Percentiles rank a stretch among this genome's conserved stretches.
Conservation (phyloP, 2,888 invertebrate genomes). For the Acrocyrtus sp. region DNA sequence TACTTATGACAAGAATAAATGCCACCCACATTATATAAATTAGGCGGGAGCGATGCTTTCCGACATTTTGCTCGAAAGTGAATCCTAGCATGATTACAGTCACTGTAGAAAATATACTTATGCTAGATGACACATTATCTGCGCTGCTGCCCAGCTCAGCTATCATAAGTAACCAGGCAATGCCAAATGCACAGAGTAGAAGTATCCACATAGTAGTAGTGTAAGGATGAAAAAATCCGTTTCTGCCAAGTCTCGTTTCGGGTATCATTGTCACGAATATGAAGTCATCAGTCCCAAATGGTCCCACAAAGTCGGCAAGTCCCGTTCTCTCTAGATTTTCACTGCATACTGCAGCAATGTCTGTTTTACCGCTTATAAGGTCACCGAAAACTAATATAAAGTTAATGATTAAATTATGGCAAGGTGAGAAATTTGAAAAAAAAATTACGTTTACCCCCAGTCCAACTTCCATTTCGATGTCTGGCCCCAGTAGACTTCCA, state of each 20-base stretch:
- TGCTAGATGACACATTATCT: background rate
- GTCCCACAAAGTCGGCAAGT: slow-evolving; percentile 33
- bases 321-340: slow-evolving; percentile 38
- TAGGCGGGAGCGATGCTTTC: slow-evolving; percentile 19
- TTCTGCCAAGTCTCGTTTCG: slow-evolving; percentile 17
- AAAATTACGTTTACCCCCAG: slow-evolving; percentile 18
- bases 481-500: slow-evolving; percentile 44
- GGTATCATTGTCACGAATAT: slow-evolving; percentile 33
- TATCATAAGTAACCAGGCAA: no score
- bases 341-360: slow-evolving; percentile 47
- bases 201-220: slow-evolving; percentile 33
- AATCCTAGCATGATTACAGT: slow-evolving; percentile 6
- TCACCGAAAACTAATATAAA: slow-evolving; percentile 39
- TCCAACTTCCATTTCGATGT: slow-evolving; percentile 48
- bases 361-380: slow-evolving; percentile 29
- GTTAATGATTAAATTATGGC: background rate
- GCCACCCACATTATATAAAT: slow-evolving; percentile 46
- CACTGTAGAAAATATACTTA: background rate
- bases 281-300: slow-evolving; percentile 32
- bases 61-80: slow-evolving; percentile 35
- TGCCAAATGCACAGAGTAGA: no score
- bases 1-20: slow-evolving; percentile 49
- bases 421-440: background rate
- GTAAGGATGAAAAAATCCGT: slow-evolving; percentile 35
- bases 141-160: slow-evolving; percentile 7